These are phyloP conservation scores for Dascillus cervinus DNA, from an alignment of 2,888 invertebrate genomes.

Conservation along the genomic window DNA sequence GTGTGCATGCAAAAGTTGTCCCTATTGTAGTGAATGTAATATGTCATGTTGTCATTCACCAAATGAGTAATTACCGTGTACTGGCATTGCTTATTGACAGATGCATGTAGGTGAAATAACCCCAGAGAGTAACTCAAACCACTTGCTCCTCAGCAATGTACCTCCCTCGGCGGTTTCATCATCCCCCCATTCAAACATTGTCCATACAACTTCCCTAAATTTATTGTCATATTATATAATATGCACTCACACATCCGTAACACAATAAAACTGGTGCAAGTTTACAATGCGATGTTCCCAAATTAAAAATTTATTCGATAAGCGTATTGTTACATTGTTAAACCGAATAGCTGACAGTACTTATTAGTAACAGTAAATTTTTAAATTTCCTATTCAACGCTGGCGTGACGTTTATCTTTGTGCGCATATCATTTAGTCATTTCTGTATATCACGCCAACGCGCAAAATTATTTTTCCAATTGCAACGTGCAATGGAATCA, in stretches of 20 bases:
- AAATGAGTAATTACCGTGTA: constrained; percentile 39
- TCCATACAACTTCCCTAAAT: constrained; percentile 5
- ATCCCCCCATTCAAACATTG: constrained; percentile 5
- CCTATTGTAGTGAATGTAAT: constrained; percentile 32
- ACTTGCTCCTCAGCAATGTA: constrained; percentile 20
- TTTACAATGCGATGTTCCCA: constrained; percentile 18
- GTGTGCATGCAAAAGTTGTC: constrained; percentile 8
- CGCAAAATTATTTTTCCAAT: too few relatives aligned
- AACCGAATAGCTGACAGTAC: too few relatives aligned
- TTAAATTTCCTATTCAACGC: too few relatives aligned
- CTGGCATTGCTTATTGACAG: constrained; percentile 38
- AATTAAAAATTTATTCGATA: constrained; percentile 19
- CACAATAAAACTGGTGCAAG: constrained; percentile 7
- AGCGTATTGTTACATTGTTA: not conserved
- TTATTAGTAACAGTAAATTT: too few relatives aligned
- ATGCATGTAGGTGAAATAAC: constrained; percentile 34
- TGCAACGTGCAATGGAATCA: too few relatives aligned
- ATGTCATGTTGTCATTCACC: constrained; percentile 40
- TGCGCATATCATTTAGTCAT: too few relatives aligned
- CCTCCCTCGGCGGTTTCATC: constrained; percentile 7
- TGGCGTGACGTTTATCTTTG: too few relatives aligned
- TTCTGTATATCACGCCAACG: too few relatives aligned
- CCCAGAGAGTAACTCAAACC: constrained; percentile 27
- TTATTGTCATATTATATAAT: constrained; percentile 16
- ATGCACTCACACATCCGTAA: constrained; percentile 8